phyloP scores from a whole-genome alignment of 2,113 vertebrate species.

The Sardina pilchardus region DNA sequence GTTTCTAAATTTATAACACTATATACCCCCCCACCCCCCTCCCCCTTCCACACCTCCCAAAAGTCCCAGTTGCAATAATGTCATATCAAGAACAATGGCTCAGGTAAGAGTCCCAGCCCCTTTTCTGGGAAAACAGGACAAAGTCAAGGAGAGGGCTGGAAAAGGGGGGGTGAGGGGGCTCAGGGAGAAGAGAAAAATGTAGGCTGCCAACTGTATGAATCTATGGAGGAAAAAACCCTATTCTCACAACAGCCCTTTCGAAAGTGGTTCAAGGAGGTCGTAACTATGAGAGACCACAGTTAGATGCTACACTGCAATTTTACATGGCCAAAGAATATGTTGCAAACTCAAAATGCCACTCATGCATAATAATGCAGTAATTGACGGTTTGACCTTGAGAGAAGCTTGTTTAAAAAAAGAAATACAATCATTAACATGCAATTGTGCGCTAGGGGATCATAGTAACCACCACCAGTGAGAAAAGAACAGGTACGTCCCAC shows the following conservation, averaged over 20 bases:
- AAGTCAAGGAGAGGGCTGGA: constrained; percentile 58
- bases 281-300: neutral
- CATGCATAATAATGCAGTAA: neutral
- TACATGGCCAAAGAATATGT: neutral
- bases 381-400: neutral
- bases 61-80: constrained; percentile 72
- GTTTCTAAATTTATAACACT: constrained; percentile 79
- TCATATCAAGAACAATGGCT: constrained; percentile 79
- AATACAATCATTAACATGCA: neutral
- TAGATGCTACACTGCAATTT: neutral
- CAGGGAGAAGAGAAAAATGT: constrained; percentile 25
- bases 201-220: constrained; percentile 34
- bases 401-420: too few species aligned
- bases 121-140: constrained; percentile 66
- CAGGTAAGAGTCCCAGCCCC: constrained; percentile 63
- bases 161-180: neutral
- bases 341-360: neutral
- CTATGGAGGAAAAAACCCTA: neutral
- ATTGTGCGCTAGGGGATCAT: neutral
- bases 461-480: neutral
- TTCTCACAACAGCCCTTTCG: neutral
- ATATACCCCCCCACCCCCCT: constrained; percentile 57
- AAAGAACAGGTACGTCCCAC: neutral
- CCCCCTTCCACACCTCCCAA: constrained; percentile 48
- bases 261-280: constrained; percentile 14